phyloP scores from a whole-genome alignment of 2,113 vertebrate species.

The Buteo buteo region DNA sequence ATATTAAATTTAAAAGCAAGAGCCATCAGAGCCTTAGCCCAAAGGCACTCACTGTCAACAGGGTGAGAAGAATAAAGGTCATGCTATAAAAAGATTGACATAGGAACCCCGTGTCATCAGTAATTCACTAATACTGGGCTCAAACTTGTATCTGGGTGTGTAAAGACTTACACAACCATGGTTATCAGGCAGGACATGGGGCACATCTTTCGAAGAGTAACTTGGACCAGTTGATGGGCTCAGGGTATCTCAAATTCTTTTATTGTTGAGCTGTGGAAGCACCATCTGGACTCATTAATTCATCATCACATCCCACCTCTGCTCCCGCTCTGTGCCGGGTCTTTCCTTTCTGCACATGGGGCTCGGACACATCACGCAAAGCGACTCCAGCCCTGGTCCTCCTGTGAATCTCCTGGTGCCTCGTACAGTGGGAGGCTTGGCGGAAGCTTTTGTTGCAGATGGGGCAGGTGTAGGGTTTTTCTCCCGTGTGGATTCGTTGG shows the following conservation, averaged over 20 bases:
- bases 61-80: background rate
- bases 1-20: background rate
- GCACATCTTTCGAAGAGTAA: background rate
- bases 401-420: background rate
- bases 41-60: fast-evolving
- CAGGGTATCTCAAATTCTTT: no score
- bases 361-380: fast-evolving
- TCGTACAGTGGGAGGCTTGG: background rate
- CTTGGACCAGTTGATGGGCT: background rate
- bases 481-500: background rate
- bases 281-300: fast-evolving
- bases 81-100: background rate
- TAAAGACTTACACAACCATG: background rate
- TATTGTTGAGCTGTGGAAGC: background rate
- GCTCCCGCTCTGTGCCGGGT: fast-evolving
- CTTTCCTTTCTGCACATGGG: no score
- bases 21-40: background rate
- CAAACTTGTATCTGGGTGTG: background rate
- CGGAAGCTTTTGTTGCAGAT: background rate
- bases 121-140: no score
- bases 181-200: background rate
- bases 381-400: background rate
- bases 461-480: background rate
- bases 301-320: background rate
- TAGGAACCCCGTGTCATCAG: background rate